Conservation (phyloP, 2,888 invertebrate species). For the Boloria euphrosyne region DNA sequence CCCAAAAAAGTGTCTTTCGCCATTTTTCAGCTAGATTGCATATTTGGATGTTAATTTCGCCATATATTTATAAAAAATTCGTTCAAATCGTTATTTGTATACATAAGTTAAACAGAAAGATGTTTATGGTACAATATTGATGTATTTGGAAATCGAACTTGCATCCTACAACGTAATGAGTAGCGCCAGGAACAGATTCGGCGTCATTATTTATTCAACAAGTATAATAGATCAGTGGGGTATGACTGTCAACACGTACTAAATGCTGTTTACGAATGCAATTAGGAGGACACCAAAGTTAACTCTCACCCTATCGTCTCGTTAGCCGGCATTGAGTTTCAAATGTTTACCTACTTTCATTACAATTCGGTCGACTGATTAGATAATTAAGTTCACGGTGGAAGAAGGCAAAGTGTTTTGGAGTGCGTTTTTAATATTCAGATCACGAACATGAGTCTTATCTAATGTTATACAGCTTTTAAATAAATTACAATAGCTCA, state of each 20-base stretch:
- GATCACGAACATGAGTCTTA: too few species aligned
- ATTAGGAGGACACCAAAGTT: conserved; percentile 5
- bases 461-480: too few species aligned
- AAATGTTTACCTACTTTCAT: conserved; percentile 8
- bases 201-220: neutral
- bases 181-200: neutral
- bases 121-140: too few species aligned
- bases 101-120: too few species aligned
- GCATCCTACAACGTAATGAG: too few species aligned
- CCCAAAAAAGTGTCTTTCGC: too few species aligned
- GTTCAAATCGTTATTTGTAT: too few species aligned
- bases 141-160: too few species aligned
- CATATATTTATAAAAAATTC: too few species aligned
- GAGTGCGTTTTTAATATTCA: neutral
- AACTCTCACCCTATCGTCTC: neutral
- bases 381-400: neutral
- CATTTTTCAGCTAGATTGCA: too few species aligned
- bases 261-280: conserved; percentile 10
- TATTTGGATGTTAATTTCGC: too few species aligned
- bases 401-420: neutral
- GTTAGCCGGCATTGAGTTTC: conserved; percentile 13
- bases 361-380: conserved; percentile 1
- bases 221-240: neutral
- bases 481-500: too few species aligned
- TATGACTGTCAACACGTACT: neutral